These are phyloP conservation scores for Pteromalus puparum DNA, from an alignment of 1,140 invertebrate species.

Conservation along the genomic window DNA sequence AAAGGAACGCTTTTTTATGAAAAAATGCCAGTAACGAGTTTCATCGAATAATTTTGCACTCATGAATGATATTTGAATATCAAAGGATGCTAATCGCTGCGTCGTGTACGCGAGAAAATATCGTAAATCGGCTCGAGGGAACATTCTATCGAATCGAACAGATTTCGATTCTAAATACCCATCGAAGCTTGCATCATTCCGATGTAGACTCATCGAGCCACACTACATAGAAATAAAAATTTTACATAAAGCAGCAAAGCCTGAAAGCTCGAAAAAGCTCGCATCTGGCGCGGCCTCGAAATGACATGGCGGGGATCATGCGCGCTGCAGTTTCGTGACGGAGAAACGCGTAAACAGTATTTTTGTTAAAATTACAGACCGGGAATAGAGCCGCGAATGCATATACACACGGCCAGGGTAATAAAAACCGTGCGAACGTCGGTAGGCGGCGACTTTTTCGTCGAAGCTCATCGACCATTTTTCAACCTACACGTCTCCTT, in stretches of 20 bases:
- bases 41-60: too few relatives aligned
- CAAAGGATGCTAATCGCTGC: too few relatives aligned
- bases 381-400: conserved; percentile 1
- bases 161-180: too few relatives aligned
- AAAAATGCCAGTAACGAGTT: too few relatives aligned
- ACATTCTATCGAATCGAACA: too few relatives aligned
- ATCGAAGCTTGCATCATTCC: too few relatives aligned
- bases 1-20: too few relatives aligned
- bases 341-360: conserved; percentile 18
- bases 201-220: too few relatives aligned
- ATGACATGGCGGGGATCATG: neutral
- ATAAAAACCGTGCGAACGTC: conserved; percentile 10
- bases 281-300: neutral
- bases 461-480: conserved; percentile 17
- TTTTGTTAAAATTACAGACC: conserved; percentile 29
- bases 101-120: too few relatives aligned
- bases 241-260: neutral
- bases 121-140: too few relatives aligned
- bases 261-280: neutral
- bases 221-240: neutral
- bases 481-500: neutral
- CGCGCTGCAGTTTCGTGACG: conserved; percentile 14
- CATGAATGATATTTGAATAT: too few relatives aligned
- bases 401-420: neutral
- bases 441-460: conserved; percentile 5